Percentiles rank a stretch among this genome's conserved stretches.
These are phyloP conservation scores for Drosophila kepulauana DNA, from an alignment of 1,140 invertebrate genomes.

Conservation along the genomic window DNA sequence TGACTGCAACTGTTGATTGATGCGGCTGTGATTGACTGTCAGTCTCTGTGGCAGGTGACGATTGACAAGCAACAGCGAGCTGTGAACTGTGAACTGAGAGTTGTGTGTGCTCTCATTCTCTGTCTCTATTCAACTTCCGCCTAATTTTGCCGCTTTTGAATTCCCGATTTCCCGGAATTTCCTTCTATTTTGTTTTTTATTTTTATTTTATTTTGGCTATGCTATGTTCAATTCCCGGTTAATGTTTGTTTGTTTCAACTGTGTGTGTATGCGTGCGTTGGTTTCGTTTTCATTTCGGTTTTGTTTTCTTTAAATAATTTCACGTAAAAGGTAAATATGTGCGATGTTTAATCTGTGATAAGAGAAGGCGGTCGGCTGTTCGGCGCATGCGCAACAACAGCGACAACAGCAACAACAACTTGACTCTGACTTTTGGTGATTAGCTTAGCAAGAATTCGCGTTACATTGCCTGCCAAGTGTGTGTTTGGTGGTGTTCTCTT, in stretches of 20 bases:
- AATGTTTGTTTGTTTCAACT: conserved; percentile 75
- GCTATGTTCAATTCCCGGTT: conserved; percentile 70
- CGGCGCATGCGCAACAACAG: conserved; percentile 64
- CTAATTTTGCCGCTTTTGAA: conserved; percentile 71
- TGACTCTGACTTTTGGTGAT: conserved; percentile 72
- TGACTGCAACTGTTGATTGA: conserved; percentile 11
- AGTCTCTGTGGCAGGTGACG: conserved; percentile 44
- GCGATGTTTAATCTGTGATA: conserved; percentile 74
- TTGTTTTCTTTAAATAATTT: conserved; percentile 81
- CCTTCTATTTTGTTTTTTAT: conserved; percentile 47
- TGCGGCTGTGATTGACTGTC: conserved; percentile 9
- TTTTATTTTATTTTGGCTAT: conserved; percentile 36
- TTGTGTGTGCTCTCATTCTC: not conserved
- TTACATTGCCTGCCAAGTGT: conserved; percentile 53
- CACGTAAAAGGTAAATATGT: conserved; percentile 71
- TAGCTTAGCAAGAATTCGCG: conserved; percentile 83
- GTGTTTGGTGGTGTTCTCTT: conserved; percentile 42
- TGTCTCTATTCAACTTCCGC: conserved; percentile 59
- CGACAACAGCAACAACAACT: conserved; percentile 24
- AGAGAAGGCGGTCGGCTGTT: conserved; percentile 32
- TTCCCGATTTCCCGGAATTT: conserved; percentile 75
- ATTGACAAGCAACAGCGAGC: conserved; percentile 45
- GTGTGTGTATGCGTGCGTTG: conserved; percentile 22
- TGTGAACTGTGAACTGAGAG: too few species aligned
- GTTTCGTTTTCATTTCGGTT: conserved; percentile 65